Percentiles rank a stretch among this genome's conserved stretches.
These are phyloP conservation scores for Drosophila sechellia DNA, from an alignment of 1,140 invertebrate genomes.

Conservation along the genomic window DNA sequence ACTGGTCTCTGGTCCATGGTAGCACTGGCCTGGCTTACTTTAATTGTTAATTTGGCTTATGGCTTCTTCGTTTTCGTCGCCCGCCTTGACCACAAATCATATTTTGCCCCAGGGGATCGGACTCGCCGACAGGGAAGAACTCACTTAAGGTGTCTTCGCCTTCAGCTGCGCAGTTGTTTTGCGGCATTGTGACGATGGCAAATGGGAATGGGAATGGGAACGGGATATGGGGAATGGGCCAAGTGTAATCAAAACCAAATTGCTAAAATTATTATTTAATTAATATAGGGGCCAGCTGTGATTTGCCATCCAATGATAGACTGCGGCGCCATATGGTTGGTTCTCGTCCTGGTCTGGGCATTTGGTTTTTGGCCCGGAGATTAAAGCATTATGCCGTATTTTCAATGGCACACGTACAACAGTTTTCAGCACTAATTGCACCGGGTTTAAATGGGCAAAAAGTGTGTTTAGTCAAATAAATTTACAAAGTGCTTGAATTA, in stretches of 20 bases:
- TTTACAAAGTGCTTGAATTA: background rate
- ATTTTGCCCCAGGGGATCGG: slow-evolving; percentile 39
- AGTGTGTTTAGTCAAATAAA: background rate
- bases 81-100: slow-evolving; percentile 65
- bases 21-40: slow-evolving; percentile 47
- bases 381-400: slow-evolving; percentile 2
- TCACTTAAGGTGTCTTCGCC: slow-evolving; percentile 40
- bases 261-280: slow-evolving; percentile 74
- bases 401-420: background rate
- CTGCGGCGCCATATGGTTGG: slow-evolving; percentile 27
- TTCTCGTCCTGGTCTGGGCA: background rate
- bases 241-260: slow-evolving; percentile 67
- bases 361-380: background rate
- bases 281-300: slow-evolving; percentile 54
- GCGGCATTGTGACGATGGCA: slow-evolving; percentile 18
- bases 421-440: background rate
- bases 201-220: background rate
- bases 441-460: background rate
- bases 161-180: slow-evolving; percentile 51
- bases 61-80: slow-evolving; percentile 60
- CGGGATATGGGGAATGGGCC: background rate
- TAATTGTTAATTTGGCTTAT: slow-evolving; percentile 80
- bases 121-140: slow-evolving; percentile 20
- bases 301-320: slow-evolving; percentile 20
- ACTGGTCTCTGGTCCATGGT: background rate